phyloP scores from a whole-genome alignment of 2,113 vertebrate species.

The Platysteira castanea region DNA sequence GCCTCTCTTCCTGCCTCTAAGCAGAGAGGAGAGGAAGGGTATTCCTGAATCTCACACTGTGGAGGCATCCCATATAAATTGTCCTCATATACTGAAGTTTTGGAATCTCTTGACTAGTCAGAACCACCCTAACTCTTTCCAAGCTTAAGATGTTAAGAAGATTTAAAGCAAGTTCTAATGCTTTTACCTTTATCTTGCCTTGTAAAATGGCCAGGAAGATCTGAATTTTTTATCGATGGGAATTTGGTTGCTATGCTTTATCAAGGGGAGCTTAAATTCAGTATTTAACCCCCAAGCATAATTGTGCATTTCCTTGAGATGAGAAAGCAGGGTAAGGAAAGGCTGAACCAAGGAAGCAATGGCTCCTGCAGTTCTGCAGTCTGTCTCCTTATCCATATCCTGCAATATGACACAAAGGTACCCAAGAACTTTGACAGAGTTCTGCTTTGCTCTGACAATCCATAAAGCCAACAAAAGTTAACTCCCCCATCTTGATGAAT shows the following conservation, averaged over 20 bases:
- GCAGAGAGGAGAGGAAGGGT: neutral
- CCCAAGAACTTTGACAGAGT: neutral
- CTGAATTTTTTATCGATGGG: neutral
- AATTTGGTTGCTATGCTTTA: neutral
- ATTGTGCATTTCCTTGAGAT: neutral
- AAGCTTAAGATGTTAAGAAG: neutral
- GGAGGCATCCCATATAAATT: neutral
- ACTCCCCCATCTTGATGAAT: neutral
- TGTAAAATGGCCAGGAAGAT: neutral
- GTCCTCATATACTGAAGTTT: neutral
- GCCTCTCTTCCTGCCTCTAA: neutral
- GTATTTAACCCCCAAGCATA: neutral
- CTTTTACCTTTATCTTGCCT: neutral
- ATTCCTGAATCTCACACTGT: neutral
- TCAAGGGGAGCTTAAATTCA: neutral
- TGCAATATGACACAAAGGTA: neutral
- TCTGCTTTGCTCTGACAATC: neutral
- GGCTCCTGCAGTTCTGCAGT: neutral
- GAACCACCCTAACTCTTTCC: neutral
- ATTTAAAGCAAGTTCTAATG: neutral
- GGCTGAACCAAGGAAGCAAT: neutral
- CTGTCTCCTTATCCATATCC: neutral
- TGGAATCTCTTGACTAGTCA: neutral
- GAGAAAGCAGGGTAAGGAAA: neutral
- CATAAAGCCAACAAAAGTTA: neutral